Base-by-base conservation (phyloP, 2,113 vertebrate genomes). In the Cyrtonyx montezumae region DNA sequence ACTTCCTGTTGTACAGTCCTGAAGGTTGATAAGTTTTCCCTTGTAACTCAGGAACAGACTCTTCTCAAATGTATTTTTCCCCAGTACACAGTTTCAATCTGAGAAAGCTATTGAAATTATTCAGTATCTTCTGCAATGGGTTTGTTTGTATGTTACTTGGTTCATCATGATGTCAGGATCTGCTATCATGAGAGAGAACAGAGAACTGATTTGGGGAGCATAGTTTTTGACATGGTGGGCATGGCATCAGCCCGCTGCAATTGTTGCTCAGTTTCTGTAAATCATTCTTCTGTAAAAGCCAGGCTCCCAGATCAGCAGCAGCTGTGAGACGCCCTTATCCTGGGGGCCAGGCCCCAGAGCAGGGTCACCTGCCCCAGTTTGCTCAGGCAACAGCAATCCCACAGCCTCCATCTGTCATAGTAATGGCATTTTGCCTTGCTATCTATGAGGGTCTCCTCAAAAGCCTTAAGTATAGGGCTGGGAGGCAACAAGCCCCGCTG, bases 121-220 rank as follows among this genome's bases (percentile, higher is more conserved):
- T 22, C 36, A 74, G 17, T 14, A 42, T 46, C 87, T 40, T 55
- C 90, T 63, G 9, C 13, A 63, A 5, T 26, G 45, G 7, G 8
- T 5, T 88, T 82, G 20, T 79, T 76, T 71, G 22, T 23, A 63
- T 61, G 56, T n/a, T 21, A 10, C 19, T 13, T 70, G 26, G 17
- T 82, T 9, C 34, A 40, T 28, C n/a, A 34, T 25, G 8, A 20
- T 1, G 2, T 49, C 9, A 69, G n/a, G 22, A 79, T 20, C 26
- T 9, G 17, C 13, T 43, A 2, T 6, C 4, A 3, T 13, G 20
- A 49, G 3, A 61, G 23, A 34, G 21, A 59, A 67, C 37, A 62
- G 69, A 87, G 12, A 37, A 0, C 0, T 0, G 1, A 3, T 8
- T 79, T 62, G 28, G 15, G 49, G 25, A 16, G 3, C 8, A 13